Evolutionary conservation across 2,888 invertebrate genomes (phyloP).

Genomic region (Glyphotaelius pellucidus): DNA sequence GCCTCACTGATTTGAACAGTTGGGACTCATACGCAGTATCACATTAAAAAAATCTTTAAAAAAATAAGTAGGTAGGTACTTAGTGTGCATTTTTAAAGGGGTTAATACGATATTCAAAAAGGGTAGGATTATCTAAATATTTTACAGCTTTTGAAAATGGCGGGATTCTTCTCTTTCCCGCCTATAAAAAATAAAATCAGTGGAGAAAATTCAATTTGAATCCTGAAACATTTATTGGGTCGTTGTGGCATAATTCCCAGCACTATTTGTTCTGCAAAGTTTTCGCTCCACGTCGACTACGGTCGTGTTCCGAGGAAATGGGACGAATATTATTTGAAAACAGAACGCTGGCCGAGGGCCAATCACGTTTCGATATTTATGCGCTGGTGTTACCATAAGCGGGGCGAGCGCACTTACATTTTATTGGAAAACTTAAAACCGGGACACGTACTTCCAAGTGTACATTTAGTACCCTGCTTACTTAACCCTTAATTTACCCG

Average conservation of each 20-base stretch:
- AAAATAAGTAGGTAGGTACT: too few relatives aligned
- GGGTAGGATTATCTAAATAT: background rate
- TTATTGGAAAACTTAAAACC: conserved; percentile 30
- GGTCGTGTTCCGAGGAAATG: conserved; percentile 18
- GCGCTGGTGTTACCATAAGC: conserved; percentile 32
- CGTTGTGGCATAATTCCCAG: background rate
- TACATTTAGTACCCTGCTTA: background rate
- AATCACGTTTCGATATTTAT: conserved; percentile 35
- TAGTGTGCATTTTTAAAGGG: too few relatives aligned
- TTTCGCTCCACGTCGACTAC: background rate
- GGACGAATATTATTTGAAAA: conserved; percentile 47
- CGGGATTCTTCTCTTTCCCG: background rate
- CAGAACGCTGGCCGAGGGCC: conserved; percentile 40
- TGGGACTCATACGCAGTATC: too few relatives aligned
- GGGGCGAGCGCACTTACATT: background rate
- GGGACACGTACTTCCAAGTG: background rate
- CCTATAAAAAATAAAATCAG: background rate
- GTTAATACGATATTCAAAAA: too few relatives aligned
- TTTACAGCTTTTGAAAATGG: background rate
- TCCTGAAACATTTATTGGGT: background rate
- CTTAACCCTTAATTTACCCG: too few relatives aligned
- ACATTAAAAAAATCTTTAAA: too few relatives aligned
- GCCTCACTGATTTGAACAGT: too few relatives aligned
- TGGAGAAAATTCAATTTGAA: background rate
- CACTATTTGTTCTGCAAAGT: conserved; percentile 5